These are phyloP conservation scores for Tetraodon nigroviridis DNA, from an alignment of 2,113 vertebrate species.

Conservation along the genomic window DNA sequence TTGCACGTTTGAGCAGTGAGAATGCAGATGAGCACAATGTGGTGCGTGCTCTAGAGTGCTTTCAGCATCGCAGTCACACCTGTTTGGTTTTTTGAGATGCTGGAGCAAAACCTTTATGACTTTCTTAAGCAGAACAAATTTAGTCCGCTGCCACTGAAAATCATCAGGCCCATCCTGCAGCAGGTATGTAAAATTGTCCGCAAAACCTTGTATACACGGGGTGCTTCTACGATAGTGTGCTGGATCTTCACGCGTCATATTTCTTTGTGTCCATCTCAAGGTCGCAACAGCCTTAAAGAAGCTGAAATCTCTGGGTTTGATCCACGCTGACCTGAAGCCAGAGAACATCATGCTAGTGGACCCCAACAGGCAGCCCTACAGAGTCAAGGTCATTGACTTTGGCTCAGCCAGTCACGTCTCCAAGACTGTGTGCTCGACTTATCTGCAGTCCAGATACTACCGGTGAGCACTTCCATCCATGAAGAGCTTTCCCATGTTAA, in stretches of 20 bases:
- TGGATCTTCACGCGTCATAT: too few relatives aligned
- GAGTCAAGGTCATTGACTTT: constrained; percentile 98
- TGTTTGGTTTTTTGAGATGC: constrained; percentile 97
- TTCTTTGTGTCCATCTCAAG: constrained; percentile 23
- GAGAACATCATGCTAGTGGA: constrained; percentile 99
- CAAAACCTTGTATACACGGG: too few relatives aligned
- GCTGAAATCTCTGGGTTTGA: constrained; percentile 95
- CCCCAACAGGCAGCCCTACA: constrained; percentile 92
- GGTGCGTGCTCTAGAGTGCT: constrained; percentile 93
- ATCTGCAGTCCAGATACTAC: constrained; percentile 97
- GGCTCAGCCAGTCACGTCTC: constrained; percentile 97
- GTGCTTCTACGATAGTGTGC: too few relatives aligned
- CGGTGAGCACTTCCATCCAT: constrained; percentile 74
- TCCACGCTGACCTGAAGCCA: constrained; percentile 97
- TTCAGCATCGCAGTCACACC: constrained; percentile 93
- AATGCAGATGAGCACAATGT: constrained; percentile 95
- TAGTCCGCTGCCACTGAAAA: constrained; percentile 93
- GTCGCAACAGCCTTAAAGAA: constrained; percentile 96
- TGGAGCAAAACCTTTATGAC: constrained; percentile 97
- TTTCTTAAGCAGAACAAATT: constrained; percentile 99
- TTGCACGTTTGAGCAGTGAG: constrained; percentile 90
- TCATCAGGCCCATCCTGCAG: constrained; percentile 92
- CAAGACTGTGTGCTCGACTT: constrained; percentile 97
- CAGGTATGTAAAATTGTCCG: constrained; percentile 62
- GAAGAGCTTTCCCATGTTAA: background rate